Base-by-base conservation (phyloP, 2,797 vertebrate genomes). In the Phylloscopus collybita region DNA sequence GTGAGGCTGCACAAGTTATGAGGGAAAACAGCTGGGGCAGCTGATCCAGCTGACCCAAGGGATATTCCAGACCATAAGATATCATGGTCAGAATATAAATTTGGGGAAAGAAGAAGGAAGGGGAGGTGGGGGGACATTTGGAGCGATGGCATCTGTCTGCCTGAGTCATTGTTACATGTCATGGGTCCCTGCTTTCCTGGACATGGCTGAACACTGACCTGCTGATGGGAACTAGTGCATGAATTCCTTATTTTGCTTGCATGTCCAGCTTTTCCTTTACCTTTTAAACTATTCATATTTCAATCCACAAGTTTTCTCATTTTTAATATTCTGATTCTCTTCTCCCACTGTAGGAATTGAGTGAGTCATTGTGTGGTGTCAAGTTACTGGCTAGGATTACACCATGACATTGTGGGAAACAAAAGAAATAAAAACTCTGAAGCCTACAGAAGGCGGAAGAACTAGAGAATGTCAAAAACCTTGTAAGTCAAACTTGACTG, bases 111-210 rank as follows among this genome's bases (percentile, higher is more conserved):
- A 60, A 50, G 54, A 26, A 83, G 4, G n/a, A 84, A 80, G 7
- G 3, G 9, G 1, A 10, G 3, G 1, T 25, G 3, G 3, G 3
- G 15, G 0, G 1, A 40, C 2, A 3, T 81, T 47, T 2, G 1
- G 11, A 51, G 9, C 11, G 0, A 51, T 22, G 13, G 3, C 1
- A 2, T 69, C 64, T 88, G 1, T 78, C 14, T 84, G 17, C 19
- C 19, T 23, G 30, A 73, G 15, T 13, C 38, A 40, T 19, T 5
- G 3, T 45, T 32, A 45, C 0, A 0, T 1, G 0, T 29, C 23
- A 15, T 38, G 17, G 12, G 59, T 34, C 19, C 7, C 19, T 36
- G 40, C 17, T 73, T 54, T 59, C 40, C 40, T 7, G 11, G 32
- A 30, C 18, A 27, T 60, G n/a, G 16, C 22, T 50, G 29, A 84